Evolutionary conservation across 2,888 invertebrate genomes (phyloP).

Genomic region (Eupithecia abbreviata): DNA sequence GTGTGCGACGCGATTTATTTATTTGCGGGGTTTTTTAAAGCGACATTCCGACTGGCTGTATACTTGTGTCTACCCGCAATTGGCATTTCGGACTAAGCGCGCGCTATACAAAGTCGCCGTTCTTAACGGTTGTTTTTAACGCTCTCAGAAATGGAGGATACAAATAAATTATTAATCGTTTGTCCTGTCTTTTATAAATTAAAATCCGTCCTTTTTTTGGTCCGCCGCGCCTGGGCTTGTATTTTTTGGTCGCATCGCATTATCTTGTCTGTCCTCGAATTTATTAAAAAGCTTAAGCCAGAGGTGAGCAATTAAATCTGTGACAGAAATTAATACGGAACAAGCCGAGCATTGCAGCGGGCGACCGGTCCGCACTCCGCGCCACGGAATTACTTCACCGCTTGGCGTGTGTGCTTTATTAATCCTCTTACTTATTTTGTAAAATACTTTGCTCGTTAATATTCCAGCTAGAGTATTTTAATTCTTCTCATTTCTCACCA

Average conservation of each 20-base stretch:
- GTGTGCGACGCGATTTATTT: conserved; percentile 84
- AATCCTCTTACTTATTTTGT: conserved; percentile 62
- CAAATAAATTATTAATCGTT: conserved; percentile 85
- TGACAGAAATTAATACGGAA: conserved; percentile 81
- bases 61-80: conserved; percentile 84
- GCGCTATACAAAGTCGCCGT: conserved; percentile 81
- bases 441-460: conserved; percentile 48
- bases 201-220: conserved; percentile 81
- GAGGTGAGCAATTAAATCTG: conserved; percentile 81
- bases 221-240: conserved; percentile 63
- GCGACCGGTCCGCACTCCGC: conserved; percentile 54
- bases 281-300: conserved; percentile 81
- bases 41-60: conserved; percentile 83
- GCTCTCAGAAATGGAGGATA: conserved; percentile 81
- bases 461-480: conserved; percentile 28
- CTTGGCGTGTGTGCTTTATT: conserved; percentile 63
- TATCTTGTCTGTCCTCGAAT: conserved; percentile 79
- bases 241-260: conserved; percentile 77
- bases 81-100: conserved; percentile 83
- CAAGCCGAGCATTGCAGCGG: conserved; percentile 58
- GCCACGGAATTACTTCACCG: conserved; percentile 66
- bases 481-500: conserved; percentile 28
- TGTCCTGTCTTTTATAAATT: conserved; percentile 85
- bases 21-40: conserved; percentile 82
- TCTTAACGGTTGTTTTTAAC: conserved; percentile 84